Conservation (phyloP, 2,888 invertebrate species). For the Flexamia atlantica region DNA sequence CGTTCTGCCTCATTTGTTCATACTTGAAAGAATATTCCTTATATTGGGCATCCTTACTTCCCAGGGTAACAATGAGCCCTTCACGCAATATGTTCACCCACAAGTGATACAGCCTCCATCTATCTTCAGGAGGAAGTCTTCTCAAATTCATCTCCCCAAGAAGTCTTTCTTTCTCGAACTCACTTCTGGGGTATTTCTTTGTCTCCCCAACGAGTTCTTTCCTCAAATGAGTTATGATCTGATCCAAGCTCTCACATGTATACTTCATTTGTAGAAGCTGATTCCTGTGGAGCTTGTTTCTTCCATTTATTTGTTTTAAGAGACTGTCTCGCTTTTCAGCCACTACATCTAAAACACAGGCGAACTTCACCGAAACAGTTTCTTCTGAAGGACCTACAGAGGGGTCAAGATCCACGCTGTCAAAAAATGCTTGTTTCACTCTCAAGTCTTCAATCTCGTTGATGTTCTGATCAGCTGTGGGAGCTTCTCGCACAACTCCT, state of each 20-base stretch:
- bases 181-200: neutral
- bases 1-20: constrained; percentile 3
- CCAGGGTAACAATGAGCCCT: constrained; percentile 9
- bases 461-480: neutral
- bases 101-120: constrained; percentile 57
- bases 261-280: constrained; percentile 12
- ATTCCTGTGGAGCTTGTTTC: neutral
- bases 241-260: neutral
- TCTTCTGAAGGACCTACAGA: constrained; percentile 9
- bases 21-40: neutral
- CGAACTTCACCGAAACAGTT: constrained; percentile 21
- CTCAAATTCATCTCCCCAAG: neutral
- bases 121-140: neutral
- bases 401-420: constrained; percentile 24
- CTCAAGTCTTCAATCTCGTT: constrained; percentile 43
- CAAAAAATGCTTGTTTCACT: constrained; percentile 55
- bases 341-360: neutral
- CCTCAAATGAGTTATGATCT: constrained; percentile 2
- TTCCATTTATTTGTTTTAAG: neutral
- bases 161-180: constrained; percentile 2
- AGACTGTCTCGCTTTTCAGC: neutral
- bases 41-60: neutral
- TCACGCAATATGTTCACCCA: constrained; percentile 45
- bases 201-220: constrained; percentile 31
- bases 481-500: constrained; percentile 49